Conservation (phyloP, 2,113 vertebrate genomes). For the Clarias gariepinus region DNA sequence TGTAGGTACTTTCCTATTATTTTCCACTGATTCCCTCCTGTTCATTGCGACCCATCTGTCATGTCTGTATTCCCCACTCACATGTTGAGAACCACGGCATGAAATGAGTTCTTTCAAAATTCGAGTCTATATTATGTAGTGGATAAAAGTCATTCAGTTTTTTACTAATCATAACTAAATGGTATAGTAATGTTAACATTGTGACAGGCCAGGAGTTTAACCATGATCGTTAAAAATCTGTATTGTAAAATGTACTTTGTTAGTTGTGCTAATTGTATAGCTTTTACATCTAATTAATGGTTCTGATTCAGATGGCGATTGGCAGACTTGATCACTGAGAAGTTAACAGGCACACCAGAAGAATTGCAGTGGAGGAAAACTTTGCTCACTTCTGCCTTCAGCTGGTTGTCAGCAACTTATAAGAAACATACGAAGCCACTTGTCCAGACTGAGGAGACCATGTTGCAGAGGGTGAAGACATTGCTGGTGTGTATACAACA, state of each 20-base stretch:
- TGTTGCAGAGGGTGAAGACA: conserved; percentile 75
- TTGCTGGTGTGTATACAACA: conserved; percentile 68
- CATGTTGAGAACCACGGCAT: no score
- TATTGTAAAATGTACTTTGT: background rate
- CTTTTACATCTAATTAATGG: conserved; percentile 9
- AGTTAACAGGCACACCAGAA: conserved; percentile 66
- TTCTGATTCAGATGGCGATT: conserved; percentile 80
- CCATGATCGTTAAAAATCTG: background rate
- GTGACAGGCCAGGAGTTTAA: no score
- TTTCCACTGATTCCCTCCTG: no score
- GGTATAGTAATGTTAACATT: no score
- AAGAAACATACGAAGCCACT: conserved; percentile 62
- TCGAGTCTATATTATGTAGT: background rate
- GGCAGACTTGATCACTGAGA: conserved; percentile 76
- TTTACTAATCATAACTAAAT: no score
- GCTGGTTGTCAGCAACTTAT: conserved; percentile 74
- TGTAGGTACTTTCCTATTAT: no score
- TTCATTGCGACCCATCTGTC: no score
- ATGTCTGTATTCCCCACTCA: no score
- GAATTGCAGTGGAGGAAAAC: conserved; percentile 76
- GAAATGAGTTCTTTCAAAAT: background rate
- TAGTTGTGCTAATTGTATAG: background rate
- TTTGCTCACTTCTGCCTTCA: conserved; percentile 75
- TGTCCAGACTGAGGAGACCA: conserved; percentile 67
- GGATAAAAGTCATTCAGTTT: background rate